Evolutionary conservation across 2,888 invertebrate genomes (phyloP).

Genomic region (Scaptomyza cyrtandrae): DNA sequence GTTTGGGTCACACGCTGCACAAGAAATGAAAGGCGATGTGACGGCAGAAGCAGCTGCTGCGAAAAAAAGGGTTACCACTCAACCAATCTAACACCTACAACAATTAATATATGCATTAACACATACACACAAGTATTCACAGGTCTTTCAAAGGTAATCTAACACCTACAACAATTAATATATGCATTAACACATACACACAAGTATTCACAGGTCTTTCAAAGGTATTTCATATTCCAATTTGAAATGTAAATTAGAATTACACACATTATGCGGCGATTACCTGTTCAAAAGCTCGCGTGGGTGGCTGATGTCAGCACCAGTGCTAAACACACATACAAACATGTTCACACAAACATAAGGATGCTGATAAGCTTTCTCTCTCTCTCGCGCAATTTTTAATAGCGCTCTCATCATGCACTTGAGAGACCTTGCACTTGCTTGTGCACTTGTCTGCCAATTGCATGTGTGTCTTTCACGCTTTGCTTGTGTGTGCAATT

Average conservation of each 20-base stretch:
- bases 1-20: conserved; percentile 73
- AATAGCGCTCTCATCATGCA: conserved; percentile 11
- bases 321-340: conserved; percentile 29
- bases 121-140: conserved; percentile 4
- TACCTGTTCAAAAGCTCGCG: conserved; percentile 23
- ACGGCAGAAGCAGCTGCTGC: conserved; percentile 34
- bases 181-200: conserved; percentile 2
- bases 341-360: conserved; percentile 13
- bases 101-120: conserved; percentile 20
- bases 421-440: conserved; percentile 70
- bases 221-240: conserved; percentile 35
- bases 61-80: conserved; percentile 43
- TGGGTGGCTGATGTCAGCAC: conserved; percentile 42
- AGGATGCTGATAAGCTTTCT: conserved; percentile 49
- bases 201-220: conserved; percentile 14
- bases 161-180: conserved; percentile 31
- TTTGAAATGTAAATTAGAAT: conserved; percentile 59
- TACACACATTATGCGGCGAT: conserved; percentile 9
- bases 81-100: conserved; percentile 22
- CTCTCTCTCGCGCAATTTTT: conserved; percentile 12
- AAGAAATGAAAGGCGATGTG: conserved; percentile 58
- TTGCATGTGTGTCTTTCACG: conserved; percentile 38
- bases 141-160: conserved; percentile 14
- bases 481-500: conserved; percentile 42
- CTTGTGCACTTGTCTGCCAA: conserved; percentile 36